These are phyloP conservation scores for Parambassis ranga DNA, from an alignment of 2,797 vertebrate species.

Conservation along the genomic window DNA sequence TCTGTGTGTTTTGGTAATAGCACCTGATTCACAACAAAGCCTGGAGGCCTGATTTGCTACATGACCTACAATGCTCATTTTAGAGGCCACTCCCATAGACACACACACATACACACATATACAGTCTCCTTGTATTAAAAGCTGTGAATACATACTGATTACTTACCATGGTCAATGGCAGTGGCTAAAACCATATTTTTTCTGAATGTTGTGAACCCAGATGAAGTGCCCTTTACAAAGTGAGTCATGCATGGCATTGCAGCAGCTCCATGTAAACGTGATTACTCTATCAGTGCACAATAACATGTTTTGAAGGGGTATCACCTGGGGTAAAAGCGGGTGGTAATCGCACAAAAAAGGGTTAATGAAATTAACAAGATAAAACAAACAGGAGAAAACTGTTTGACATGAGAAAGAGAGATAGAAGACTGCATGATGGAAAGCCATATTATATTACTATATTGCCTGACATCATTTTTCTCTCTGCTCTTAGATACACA, in stretches of 20 bases:
- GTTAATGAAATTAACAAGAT: too few relatives aligned
- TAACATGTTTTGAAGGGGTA: background rate
- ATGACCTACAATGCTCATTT: conserved; percentile 66
- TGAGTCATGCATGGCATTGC: conserved; percentile 43
- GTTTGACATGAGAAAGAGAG: too few relatives aligned
- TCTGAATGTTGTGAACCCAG: conserved; percentile 47
- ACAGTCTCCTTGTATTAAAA: conserved; percentile 26
- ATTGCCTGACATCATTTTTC: too few relatives aligned
- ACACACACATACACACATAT: background rate
- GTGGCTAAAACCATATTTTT: conserved; percentile 29
- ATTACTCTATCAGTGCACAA: conserved; percentile 30
- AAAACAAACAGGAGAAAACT: too few relatives aligned
- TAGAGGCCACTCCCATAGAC: conserved; percentile 26
- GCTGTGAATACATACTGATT: conserved; percentile 53
- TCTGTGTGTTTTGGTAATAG: conserved; percentile 63
- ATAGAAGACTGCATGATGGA: too few relatives aligned
- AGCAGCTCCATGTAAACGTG: conserved; percentile 17
- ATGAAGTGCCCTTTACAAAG: conserved; percentile 54
- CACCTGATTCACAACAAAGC: conserved; percentile 74
- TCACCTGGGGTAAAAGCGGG: too few relatives aligned
- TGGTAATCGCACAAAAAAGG: too few relatives aligned
- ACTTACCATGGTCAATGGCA: conserved; percentile 33
- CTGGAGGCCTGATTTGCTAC: conserved; percentile 85
- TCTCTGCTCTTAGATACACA: too few relatives aligned
- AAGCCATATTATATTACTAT: too few relatives aligned